phyloP scores from a whole-genome alignment of 2,797 vertebrate genomes.

The Chloroceryle inda region DNA sequence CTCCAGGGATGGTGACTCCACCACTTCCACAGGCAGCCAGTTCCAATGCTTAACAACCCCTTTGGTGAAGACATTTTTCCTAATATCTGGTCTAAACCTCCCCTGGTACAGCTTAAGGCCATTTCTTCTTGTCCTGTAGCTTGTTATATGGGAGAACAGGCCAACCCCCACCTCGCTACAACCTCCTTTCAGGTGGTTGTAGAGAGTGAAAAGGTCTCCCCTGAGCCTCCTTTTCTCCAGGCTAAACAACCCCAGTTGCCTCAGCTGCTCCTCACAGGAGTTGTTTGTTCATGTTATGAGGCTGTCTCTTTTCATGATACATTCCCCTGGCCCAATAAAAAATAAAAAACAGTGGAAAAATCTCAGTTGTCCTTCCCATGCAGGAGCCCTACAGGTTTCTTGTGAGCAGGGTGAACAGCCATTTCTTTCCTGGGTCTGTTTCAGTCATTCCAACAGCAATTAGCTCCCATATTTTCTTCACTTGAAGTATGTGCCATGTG shows the following conservation, averaged over 20 bases:
- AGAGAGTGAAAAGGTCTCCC: neutral
- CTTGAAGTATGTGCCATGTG: neutral
- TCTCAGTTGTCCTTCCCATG: neutral
- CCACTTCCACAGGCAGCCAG: neutral
- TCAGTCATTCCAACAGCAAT: neutral
- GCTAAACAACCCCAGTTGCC: neutral
- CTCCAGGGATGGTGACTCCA: neutral
- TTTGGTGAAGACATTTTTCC: neutral
- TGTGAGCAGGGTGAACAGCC: neutral
- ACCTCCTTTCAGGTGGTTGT: neutral
- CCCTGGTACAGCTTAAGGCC: accelerated
- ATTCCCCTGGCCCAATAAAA: neutral
- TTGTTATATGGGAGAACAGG: neutral
- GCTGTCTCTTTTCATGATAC: neutral
- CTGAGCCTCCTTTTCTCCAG: neutral
- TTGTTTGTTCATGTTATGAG: neutral
- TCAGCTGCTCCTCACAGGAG: neutral
- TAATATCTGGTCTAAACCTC: neutral
- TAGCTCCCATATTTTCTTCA: neutral
- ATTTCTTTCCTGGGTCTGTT: neutral
- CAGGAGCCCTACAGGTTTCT: neutral
- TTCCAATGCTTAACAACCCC: neutral
- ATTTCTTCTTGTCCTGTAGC: accelerated
- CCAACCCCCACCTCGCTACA: accelerated
- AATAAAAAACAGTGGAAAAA: neutral